Conservation (phyloP, 2,888 invertebrate genomes). For the Schizotus pectinicornis region DNA sequence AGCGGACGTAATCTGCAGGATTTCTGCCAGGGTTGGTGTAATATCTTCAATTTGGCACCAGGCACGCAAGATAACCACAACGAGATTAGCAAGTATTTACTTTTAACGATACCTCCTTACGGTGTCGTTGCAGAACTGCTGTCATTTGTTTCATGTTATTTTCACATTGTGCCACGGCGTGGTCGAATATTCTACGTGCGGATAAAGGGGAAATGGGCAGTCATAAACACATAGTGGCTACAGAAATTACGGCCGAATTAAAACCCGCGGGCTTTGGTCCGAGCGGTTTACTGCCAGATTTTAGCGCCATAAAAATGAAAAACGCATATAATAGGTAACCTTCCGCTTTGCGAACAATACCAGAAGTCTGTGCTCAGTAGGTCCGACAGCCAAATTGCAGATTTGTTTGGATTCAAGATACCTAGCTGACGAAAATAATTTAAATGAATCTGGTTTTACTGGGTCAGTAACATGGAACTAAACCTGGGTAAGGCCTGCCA, state of each 20-base stretch:
- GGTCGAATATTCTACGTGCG: constrained; percentile 13
- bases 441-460: neutral
- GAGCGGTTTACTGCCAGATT: constrained; percentile 12
- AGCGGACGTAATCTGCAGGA: no score
- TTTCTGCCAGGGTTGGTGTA: no score
- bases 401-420: neutral
- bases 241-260: constrained; percentile 23
- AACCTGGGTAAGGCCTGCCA: neutral
- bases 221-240: constrained; percentile 25
- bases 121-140: constrained; percentile 15
- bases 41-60: neutral
- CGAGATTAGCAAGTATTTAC: constrained; percentile 24
- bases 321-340: constrained; percentile 7
- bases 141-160: constrained; percentile 22
- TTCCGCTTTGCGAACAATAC: neutral
- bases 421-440: neutral
- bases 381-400: neutral
- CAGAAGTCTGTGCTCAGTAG: neutral
- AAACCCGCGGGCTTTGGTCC: constrained; percentile 8
- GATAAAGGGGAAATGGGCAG: constrained; percentile 11
- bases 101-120: constrained; percentile 23
- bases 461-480: neutral
- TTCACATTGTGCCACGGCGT: constrained; percentile 16
- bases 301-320: constrained; percentile 14
- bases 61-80: constrained; percentile 16